Evolutionary conservation across 2,888 invertebrate genomes (phyloP).

Genomic region (Tachystola acroxantha): DNA sequence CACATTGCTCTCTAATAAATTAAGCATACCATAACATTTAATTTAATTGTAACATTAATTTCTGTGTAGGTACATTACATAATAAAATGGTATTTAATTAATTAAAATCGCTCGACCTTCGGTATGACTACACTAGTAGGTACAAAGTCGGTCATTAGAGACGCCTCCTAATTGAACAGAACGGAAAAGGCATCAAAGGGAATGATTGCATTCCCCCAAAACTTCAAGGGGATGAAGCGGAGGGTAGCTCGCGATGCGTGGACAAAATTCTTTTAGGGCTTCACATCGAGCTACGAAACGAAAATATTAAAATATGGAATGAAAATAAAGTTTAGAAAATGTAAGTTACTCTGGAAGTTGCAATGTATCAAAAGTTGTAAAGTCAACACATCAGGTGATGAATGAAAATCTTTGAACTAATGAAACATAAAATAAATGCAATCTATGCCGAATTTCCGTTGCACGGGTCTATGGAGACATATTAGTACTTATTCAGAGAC

Average conservation of each 20-base stretch:
- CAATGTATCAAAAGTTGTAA: neutral
- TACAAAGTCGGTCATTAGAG: constrained; percentile 55
- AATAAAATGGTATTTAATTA: too few species aligned
- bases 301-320: neutral
- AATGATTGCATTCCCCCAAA: constrained; percentile 72
- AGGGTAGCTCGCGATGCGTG: constrained; percentile 66
- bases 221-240: constrained; percentile 56
- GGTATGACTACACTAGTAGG: constrained; percentile 35
- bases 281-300: constrained; percentile 24
- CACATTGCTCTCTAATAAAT: too few species aligned
- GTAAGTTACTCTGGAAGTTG: neutral
- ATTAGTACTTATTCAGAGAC: too few species aligned
- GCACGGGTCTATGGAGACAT: too few species aligned
- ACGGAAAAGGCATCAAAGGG: constrained; percentile 73
- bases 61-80: too few species aligned
- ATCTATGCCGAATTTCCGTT: too few species aligned
- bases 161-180: constrained; percentile 74
- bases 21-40: too few species aligned
- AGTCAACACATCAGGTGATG: too few species aligned
- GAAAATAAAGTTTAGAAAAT: too few species aligned
- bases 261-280: constrained; percentile 64
- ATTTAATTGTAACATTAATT: too few species aligned
- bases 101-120: constrained; percentile 29
- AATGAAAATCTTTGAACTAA: too few species aligned
- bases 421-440: too few species aligned